Conservation (phyloP, 2,113 vertebrate genomes). For the Phyllostomus hastatus region DNA sequence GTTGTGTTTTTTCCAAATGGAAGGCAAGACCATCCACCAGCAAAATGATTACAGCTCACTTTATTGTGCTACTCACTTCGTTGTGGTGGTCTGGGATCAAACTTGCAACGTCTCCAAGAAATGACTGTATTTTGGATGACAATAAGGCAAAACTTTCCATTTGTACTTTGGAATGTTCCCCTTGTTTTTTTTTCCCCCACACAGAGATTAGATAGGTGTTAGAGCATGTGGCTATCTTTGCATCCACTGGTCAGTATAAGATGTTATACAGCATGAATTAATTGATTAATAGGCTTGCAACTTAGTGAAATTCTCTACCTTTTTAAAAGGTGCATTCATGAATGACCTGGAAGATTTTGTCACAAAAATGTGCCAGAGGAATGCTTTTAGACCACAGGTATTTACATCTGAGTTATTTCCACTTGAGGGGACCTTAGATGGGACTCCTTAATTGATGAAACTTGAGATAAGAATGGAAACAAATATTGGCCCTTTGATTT, state of each 20-base stretch:
- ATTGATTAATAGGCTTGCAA: not conserved
- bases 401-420: not conserved
- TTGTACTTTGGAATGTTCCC: not conserved
- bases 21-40: not conserved
- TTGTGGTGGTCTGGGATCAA: no score
- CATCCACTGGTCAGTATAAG: not conserved
- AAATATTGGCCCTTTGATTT: not conserved
- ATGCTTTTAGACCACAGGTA: not conserved
- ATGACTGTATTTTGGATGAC: not conserved
- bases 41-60: not conserved
- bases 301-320: not conserved
- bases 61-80: no score
- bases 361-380: not conserved
- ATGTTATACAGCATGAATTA: not conserved
- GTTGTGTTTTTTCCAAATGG: not conserved
- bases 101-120: not conserved
- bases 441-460: not conserved
- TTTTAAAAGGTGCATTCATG: not conserved
- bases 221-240: not conserved
- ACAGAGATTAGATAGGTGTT: not conserved
- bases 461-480: not conserved
- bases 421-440: not conserved
- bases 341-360: not conserved
- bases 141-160: not conserved
- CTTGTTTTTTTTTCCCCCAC: fast-evolving